These are phyloP conservation scores for Anguilla rostrata DNA, from an alignment of 2,113 vertebrate genomes.

Conservation along the genomic window DNA sequence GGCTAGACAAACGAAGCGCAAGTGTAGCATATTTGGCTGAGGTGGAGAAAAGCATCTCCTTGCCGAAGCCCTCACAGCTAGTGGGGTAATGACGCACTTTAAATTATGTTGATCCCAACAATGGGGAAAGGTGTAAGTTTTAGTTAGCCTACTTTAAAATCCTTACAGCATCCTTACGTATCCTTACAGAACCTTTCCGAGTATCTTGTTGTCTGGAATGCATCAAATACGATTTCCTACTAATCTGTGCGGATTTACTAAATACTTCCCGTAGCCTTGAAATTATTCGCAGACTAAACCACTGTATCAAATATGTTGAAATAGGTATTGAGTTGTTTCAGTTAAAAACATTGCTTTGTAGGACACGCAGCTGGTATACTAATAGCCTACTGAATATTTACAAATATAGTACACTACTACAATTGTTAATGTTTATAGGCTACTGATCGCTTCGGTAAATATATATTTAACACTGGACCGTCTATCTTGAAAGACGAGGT, in stretches of 20 bases:
- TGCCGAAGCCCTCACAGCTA: not conserved
- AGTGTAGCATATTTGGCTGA: not conserved
- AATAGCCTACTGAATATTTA: not conserved
- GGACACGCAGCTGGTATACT: not conserved
- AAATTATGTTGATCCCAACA: not conserved
- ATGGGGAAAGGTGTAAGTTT: not conserved
- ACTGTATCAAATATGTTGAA: not conserved
- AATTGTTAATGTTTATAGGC: not conserved
- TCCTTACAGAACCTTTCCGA: not conserved
- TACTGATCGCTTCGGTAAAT: not conserved
- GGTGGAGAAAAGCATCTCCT: not conserved
- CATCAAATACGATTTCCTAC: not conserved
- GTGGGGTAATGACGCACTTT: constrained; percentile 8
- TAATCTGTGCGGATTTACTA: constrained; percentile 5
- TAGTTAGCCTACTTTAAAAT: not conserved
- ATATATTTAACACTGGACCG: not conserved
- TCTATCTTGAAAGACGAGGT: not conserved
- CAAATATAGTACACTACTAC: not conserved
- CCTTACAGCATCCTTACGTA: not conserved
- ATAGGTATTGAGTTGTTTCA: not conserved
- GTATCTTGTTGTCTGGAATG: not conserved
- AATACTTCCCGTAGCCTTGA: not conserved
- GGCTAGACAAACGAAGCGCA: not conserved
- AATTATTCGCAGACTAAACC: not conserved
- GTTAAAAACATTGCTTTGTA: not conserved